Conservation (phyloP, 2,113 vertebrate species). For the Glareola pratincola region DNA sequence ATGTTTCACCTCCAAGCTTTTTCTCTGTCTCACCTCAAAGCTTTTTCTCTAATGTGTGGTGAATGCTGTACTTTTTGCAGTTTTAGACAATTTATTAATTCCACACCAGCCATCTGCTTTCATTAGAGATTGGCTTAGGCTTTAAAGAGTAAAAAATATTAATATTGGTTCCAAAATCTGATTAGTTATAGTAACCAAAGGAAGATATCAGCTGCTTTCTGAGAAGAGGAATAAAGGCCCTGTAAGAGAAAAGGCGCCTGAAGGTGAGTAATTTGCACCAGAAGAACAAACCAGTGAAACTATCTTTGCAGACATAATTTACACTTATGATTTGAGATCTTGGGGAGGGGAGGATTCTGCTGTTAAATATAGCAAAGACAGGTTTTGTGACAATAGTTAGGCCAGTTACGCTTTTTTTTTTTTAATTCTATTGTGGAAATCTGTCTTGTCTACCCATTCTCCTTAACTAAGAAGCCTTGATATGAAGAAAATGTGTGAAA, state of each 20-base stretch:
- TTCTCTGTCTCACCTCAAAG: too few species aligned
- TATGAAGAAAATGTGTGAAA: not conserved
- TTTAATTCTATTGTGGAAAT: not conserved
- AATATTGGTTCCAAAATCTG: not conserved
- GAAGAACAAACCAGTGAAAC: not conserved
- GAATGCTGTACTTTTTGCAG: too few species aligned
- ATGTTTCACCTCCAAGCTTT: too few species aligned
- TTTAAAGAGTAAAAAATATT: not conserved
- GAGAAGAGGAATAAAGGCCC: not conserved
- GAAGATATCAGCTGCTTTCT: not conserved
- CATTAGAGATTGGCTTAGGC: not conserved
- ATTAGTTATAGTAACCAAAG: not conserved
- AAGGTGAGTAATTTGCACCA: accelerated
- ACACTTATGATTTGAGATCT: not conserved
- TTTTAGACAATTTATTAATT: too few species aligned
- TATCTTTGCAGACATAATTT: not conserved
- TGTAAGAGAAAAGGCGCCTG: not conserved
- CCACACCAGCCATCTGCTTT: not conserved
- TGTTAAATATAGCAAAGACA: not conserved
- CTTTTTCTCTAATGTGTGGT: too few species aligned
- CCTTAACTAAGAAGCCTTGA: not conserved
- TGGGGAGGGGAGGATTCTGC: not conserved
- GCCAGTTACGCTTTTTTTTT: not conserved
- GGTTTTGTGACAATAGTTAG: not conserved
- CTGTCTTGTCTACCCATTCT: not conserved